phyloP scores from a whole-genome alignment of 2,888 invertebrate genomes.

The Lepidocyrtoides sp. region DNA sequence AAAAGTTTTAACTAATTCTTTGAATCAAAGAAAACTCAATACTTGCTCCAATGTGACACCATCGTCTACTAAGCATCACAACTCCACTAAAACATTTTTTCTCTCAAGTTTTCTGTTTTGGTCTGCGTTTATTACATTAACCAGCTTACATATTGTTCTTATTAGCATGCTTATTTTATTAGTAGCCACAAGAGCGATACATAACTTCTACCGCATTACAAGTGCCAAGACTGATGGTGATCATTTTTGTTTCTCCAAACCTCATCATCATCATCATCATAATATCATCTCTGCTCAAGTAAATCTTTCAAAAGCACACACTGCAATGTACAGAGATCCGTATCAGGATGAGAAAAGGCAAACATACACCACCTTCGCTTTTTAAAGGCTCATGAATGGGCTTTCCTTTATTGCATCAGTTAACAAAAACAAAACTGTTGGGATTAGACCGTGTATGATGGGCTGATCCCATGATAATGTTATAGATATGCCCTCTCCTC shows the following conservation, averaged over 20 bases:
- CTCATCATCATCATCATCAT: background rate
- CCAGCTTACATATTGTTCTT: slow-evolving; percentile 36
- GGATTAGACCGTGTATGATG: slow-evolving; percentile 37
- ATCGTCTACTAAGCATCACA: background rate
- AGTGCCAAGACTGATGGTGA: slow-evolving; percentile 22
- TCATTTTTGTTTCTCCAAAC: slow-evolving; percentile 17
- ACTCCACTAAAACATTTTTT: slow-evolving; percentile 24
- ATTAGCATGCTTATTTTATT: slow-evolving; percentile 25
- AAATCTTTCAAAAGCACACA: slow-evolving; percentile 33
- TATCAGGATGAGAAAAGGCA: slow-evolving; percentile 36
- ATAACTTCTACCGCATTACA: background rate
- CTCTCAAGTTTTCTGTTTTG: slow-evolving; percentile 4
- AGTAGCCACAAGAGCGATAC: slow-evolving; percentile 20
- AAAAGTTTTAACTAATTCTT: too few species aligned
- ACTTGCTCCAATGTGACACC: background rate
- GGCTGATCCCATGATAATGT: slow-evolving; percentile 37
- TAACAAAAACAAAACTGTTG: slow-evolving; percentile 46
- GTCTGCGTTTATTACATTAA: slow-evolving; percentile 11
- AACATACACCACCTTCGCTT: slow-evolving; percentile 49
- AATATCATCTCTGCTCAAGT: slow-evolving; percentile 22
- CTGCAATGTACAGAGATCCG: background rate
- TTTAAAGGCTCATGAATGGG: slow-evolving; percentile 4
- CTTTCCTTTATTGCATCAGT: slow-evolving; percentile 3
- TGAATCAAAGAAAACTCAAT: background rate
- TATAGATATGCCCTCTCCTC: slow-evolving; percentile 20